A percentile compares a stretch with the other conserved stretches of the same genome.
Conservation (phyloP, 2,888 invertebrate species). For the Harpalus rufipes region DNA sequence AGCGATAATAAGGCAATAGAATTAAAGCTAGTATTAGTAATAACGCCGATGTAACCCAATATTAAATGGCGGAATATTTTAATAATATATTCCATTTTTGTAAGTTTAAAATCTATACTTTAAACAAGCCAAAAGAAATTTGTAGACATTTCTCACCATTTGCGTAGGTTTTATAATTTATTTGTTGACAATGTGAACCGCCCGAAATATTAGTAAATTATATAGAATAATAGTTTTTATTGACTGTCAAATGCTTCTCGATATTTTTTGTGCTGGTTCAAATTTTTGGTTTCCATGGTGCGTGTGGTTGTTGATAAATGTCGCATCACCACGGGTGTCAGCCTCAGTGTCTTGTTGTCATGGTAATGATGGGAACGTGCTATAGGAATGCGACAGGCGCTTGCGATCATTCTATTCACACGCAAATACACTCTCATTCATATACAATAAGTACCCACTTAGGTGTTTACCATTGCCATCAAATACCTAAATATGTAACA, state of each 20-base stretch:
- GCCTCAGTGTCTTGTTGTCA: conserved; percentile 42
- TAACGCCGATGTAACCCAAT: too few relatives aligned
- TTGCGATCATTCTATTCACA: conserved; percentile 33
- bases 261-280: conserved; percentile 4
- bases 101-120: too few relatives aligned
- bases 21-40: too few relatives aligned
- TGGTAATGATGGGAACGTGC: conserved; percentile 60
- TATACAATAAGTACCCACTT: conserved; percentile 32
- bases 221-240: too few relatives aligned
- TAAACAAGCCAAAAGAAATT: too few relatives aligned
- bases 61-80: too few relatives aligned
- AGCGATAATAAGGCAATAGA: too few relatives aligned
- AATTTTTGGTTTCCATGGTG: conserved; percentile 11
- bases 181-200: too few relatives aligned
- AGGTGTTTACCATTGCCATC: background rate
- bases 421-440: conserved; percentile 29
- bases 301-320: conserved; percentile 48
- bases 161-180: too few relatives aligned
- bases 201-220: too few relatives aligned
- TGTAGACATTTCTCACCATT: too few relatives aligned
- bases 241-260: background rate
- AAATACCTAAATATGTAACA: background rate
- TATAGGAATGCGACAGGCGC: conserved; percentile 51
- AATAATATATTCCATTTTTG: too few relatives aligned
- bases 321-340: conserved; percentile 51